Conservation (phyloP, 2,888 invertebrate genomes). For the Platycheirus albimanus region DNA sequence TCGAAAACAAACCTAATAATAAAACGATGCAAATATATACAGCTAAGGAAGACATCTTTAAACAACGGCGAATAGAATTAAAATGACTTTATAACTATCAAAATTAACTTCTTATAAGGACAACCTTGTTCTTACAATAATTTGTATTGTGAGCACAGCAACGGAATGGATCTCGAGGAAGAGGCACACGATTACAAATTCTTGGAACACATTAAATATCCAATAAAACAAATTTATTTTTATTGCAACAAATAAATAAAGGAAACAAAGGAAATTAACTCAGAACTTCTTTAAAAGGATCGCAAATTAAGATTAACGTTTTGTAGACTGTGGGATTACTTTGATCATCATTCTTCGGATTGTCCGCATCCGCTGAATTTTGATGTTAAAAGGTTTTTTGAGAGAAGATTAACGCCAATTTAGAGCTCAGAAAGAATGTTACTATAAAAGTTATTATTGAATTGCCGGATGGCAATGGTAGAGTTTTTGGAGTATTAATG, state of each 20-base stretch:
- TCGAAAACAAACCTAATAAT: not conserved
- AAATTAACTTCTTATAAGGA: not conserved
- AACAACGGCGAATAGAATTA: not conserved
- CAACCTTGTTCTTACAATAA: not conserved
- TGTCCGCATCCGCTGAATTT: no score
- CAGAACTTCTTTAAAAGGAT: no score
- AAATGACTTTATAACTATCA: not conserved
- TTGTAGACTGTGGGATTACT: no score
- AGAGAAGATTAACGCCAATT: no score
- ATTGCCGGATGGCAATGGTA: no score
- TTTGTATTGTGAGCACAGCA: not conserved
- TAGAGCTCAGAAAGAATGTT: no score
- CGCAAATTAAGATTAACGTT: no score
- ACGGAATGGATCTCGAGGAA: not conserved
- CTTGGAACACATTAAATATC: not conserved
- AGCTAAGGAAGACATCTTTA: constrained; percentile 5
- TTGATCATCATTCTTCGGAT: no score
- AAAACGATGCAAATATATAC: not conserved
- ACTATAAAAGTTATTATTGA: no score
- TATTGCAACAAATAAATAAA: not conserved
- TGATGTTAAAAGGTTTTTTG: no score
- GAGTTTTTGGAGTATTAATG: no score
- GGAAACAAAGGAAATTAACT: not conserved
- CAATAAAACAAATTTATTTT: constrained; percentile 17
- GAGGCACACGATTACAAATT: not conserved